Percentiles rank a stretch among this genome's conserved stretches.
Evolutionary conservation across 2,113 vertebrate species (phyloP).

Genomic region (Mustelus asterias): DNA sequence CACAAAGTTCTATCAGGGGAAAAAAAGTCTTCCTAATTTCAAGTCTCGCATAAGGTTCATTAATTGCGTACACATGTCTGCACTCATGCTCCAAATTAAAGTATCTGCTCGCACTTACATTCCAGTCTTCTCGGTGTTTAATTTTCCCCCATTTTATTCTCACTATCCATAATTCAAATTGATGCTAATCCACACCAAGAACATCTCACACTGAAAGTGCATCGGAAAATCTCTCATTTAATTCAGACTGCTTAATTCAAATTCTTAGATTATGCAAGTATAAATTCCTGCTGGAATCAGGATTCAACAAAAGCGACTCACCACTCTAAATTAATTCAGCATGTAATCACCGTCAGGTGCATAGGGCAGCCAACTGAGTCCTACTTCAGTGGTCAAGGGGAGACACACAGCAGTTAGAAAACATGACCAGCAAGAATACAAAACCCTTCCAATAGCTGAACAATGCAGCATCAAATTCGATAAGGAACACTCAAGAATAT

Average conservation of each 20-base stretch:
- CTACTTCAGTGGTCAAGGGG: background rate
- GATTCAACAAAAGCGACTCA: background rate
- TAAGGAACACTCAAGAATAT: background rate
- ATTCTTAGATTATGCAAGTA: background rate
- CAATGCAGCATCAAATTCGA: background rate
- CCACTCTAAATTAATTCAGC: background rate
- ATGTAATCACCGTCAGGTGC: background rate
- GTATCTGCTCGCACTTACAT: background rate
- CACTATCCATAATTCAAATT: background rate
- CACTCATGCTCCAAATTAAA: background rate
- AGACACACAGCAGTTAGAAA: background rate
- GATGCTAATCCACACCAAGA: background rate
- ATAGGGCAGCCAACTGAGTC: background rate
- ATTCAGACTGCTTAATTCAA: background rate
- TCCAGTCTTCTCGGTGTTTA: background rate
- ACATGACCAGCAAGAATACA: background rate
- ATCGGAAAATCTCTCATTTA: background rate
- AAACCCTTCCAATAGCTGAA: background rate
- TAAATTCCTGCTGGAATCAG: background rate
- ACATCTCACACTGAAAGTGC: background rate
- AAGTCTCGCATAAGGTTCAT: background rate
- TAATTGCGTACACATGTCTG: background rate
- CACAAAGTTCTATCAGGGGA: background rate
- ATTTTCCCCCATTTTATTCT: background rate
- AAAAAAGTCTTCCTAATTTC: background rate